These are phyloP conservation scores for Deilephila elpenor DNA, from an alignment of 2,888 invertebrate genomes.

Conservation along the genomic window DNA sequence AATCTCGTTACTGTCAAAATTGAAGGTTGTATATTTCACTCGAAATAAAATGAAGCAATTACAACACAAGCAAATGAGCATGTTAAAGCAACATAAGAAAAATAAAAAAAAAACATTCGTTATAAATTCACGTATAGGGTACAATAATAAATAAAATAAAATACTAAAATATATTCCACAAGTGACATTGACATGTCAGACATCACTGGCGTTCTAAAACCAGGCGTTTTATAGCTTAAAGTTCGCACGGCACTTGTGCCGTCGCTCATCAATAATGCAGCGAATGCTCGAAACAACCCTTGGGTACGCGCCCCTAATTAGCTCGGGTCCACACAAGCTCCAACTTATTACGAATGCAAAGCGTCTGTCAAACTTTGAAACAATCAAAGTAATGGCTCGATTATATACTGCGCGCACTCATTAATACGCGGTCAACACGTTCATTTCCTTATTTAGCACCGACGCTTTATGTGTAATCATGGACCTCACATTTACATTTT, in stretches of 20 bases:
- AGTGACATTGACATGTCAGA: conserved; percentile 4
- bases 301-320: conserved; percentile 58
- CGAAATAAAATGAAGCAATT: too few species aligned
- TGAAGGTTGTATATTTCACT: too few species aligned
- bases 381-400: conserved; percentile 42
- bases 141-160: too few species aligned
- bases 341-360: conserved; percentile 56
- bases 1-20: too few species aligned
- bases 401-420: background rate
- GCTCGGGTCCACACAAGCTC: conserved; percentile 47
- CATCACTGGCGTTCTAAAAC: conserved; percentile 12
- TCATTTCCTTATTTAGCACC: conserved; percentile 4
- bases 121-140: background rate
- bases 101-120: background rate
- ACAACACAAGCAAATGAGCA: too few species aligned
- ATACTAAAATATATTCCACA: background rate
- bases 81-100: background rate
- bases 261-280: conserved; percentile 60
- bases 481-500: conserved; percentile 1
- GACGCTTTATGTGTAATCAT: background rate
- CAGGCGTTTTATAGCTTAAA: conserved; percentile 11
- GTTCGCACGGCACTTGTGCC: conserved; percentile 32
- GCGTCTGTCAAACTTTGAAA: conserved; percentile 49
- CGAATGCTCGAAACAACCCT: conserved; percentile 56
- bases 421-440: conserved; percentile 7